A percentile compares a stretch with the other conserved stretches of the same genome.
Evolutionary conservation across 2,113 vertebrate genomes (phyloP).

Genomic region (Tupaia tana): DNA sequence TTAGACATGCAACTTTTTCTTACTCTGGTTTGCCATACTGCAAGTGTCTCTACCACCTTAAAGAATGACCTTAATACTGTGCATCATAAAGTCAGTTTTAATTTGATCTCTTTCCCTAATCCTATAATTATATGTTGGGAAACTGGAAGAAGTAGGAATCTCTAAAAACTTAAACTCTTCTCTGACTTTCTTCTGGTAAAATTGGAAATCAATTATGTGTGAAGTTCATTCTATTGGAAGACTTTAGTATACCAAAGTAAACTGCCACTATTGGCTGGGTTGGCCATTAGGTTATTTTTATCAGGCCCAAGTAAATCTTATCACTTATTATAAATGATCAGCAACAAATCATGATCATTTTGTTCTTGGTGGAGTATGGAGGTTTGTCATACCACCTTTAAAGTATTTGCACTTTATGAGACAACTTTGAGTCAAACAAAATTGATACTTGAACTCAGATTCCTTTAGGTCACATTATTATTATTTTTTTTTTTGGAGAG

Average conservation of each 20-base stretch:
- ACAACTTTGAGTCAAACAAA: background rate
- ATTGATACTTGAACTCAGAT: background rate
- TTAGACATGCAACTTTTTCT: background rate
- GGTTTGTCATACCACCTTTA: background rate
- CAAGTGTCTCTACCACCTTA: background rate
- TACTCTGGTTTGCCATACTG: background rate
- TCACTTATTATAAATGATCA: slow-evolving; percentile 9
- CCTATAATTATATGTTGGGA: background rate
- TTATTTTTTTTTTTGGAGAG: no score
- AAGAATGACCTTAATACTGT: background rate
- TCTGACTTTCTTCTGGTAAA: background rate
- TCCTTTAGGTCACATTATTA: background rate
- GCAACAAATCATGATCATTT: background rate
- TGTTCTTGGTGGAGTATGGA: background rate
- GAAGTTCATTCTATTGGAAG: background rate
- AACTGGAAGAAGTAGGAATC: background rate
- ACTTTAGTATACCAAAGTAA: background rate
- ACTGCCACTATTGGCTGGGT: background rate
- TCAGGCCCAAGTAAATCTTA: slow-evolving; percentile 22
- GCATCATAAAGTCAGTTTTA: background rate
- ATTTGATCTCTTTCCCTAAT: background rate
- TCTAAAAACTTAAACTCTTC: background rate
- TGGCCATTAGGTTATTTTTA: background rate
- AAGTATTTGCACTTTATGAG: background rate
- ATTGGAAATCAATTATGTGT: background rate